phyloP scores from a whole-genome alignment of 37 sponge, comb jelly and placozoan genomes.

The Hormiphora californensis region DNA sequence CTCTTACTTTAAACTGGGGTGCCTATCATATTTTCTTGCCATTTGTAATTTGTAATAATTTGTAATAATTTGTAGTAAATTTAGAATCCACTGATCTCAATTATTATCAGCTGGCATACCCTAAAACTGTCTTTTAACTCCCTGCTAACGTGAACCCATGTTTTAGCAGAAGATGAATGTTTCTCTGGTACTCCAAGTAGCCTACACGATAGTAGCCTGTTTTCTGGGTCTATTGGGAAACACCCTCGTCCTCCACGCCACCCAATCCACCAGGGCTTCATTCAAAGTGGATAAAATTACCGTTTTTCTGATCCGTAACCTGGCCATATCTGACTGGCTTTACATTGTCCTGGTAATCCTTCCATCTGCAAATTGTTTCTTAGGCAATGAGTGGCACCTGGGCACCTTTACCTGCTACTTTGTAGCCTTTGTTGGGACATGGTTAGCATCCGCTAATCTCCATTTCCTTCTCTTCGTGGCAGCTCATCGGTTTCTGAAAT shows the following conservation, averaged over 20 bases:
- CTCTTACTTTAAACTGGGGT: too few species aligned
- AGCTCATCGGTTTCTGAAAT: not conserved
- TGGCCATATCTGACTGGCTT: not conserved
- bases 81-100: too few species aligned
- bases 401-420: not conserved
- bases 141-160: too few species aligned
- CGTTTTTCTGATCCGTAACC: not conserved
- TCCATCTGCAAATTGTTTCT: not conserved
- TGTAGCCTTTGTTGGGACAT: not conserved
- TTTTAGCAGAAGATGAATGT: too few species aligned
- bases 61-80: too few species aligned
- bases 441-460: conserved; percentile 20
- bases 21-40: too few species aligned
- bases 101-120: too few species aligned
- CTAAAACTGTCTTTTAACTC: too few species aligned
- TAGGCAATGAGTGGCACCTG: conserved; percentile 11
- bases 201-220: not conserved
- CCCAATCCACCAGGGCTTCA: not conserved
- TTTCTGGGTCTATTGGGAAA: not conserved
- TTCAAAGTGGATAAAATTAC: not conserved
- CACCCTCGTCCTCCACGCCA: not conserved
- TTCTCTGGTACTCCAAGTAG: not conserved
- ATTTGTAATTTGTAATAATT: too few species aligned
- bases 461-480: conserved; percentile 7
- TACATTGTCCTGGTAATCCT: not conserved